phyloP scores from a whole-genome alignment of 2,113 vertebrate genomes.

The Anoura caudifer region DNA sequence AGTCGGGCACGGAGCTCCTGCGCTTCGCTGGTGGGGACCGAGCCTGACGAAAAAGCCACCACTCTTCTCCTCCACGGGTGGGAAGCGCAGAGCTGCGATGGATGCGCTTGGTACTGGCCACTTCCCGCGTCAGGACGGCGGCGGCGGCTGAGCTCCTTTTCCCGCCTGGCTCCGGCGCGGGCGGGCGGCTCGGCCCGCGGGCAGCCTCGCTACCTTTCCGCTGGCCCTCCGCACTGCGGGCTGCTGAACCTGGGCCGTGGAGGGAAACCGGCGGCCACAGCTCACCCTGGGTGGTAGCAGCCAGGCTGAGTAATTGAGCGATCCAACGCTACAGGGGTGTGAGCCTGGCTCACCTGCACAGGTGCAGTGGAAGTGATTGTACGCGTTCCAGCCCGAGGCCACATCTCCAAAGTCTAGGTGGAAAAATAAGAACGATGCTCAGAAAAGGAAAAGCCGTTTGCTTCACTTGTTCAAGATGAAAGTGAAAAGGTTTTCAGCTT shows the following conservation, averaged over 20 bases:
- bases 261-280: background rate
- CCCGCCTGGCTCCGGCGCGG: background rate
- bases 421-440: background rate
- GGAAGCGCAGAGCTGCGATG: background rate
- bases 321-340: rapidly evolving
- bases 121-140: rapidly evolving
- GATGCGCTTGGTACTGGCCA: background rate
- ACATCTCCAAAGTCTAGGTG: background rate
- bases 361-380: background rate
- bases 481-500: background rate
- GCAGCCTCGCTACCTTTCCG: background rate
- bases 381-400: background rate
- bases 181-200: background rate
- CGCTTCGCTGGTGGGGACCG: rapidly evolving
- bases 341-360: background rate
- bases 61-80: rapidly evolving
- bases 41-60: background rate
- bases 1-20: rapidly evolving
- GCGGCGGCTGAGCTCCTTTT: background rate
- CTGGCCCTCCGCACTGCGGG: background rate
- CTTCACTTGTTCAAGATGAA: background rate
- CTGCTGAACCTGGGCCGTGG: rapidly evolving
- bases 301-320: background rate
- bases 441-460: conserved; percentile 13
- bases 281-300: background rate